Evolutionary conservation across 2,113 vertebrate species (phyloP).

Genomic region (Capra hircus): DNA sequence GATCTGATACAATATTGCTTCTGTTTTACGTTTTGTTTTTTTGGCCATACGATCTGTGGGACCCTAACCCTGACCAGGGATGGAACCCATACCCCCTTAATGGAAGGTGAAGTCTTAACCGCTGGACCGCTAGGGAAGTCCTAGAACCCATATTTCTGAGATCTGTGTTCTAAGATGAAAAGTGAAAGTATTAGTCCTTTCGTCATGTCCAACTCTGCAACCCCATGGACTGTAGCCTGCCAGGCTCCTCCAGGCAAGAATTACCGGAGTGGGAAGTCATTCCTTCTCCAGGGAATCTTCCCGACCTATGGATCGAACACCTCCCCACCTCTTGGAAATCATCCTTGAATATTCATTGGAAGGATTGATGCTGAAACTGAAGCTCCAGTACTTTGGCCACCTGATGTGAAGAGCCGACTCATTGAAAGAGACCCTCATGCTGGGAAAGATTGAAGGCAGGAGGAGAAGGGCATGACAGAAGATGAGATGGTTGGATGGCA

Average conservation of each 20-base stretch:
- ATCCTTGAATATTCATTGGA: not conserved
- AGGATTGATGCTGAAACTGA: not conserved
- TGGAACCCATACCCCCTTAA: not conserved
- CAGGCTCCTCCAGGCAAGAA: not conserved
- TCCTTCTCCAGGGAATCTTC: not conserved
- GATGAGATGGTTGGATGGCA: not conserved
- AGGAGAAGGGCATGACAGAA: not conserved
- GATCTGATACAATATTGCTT: not conserved
- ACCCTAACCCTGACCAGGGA: not conserved
- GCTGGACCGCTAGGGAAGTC: not conserved
- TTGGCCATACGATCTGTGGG: not conserved
- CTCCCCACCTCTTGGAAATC: not conserved
- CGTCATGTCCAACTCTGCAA: not conserved
- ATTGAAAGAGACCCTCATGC: not conserved
- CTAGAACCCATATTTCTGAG: rapidly evolving
- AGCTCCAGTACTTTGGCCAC: not conserved
- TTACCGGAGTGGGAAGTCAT: not conserved
- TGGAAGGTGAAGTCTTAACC: not conserved
- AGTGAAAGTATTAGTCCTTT: not conserved
- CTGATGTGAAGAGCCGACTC: not conserved
- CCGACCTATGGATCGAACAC: not conserved
- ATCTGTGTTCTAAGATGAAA: not conserved
- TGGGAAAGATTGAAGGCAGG: not conserved
- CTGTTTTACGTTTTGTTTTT: not conserved
- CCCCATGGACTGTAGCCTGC: not conserved